Evolutionary conservation across 30 jellyfish, hydroid and myxozoan genomes (phyloP).

Genomic region (Turritopsis rubra): DNA sequence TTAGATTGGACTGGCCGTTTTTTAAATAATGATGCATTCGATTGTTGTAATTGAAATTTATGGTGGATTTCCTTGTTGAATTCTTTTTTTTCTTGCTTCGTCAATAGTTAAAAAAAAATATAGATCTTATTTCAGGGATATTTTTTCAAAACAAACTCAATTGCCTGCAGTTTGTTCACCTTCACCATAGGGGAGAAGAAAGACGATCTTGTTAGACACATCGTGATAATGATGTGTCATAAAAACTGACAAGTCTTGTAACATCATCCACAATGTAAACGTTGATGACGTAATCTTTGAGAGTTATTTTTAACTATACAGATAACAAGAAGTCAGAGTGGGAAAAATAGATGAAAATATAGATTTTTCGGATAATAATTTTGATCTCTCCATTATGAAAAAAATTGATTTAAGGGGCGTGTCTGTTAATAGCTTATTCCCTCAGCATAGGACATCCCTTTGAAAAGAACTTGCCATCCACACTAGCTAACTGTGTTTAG

Average conservation of each 20-base stretch:
- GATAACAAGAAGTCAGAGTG: no score
- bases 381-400: no score
- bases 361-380: no score
- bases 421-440: no score
- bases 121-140: background rate
- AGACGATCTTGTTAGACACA: background rate
- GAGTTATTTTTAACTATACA: background rate
- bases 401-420: no score
- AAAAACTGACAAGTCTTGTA: background rate
- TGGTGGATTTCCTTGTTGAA: background rate
- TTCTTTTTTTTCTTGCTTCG: background rate
- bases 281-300: background rate
- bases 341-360: no score
- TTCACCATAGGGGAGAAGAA: background rate
- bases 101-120: background rate
- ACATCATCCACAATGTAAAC: background rate
- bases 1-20: no score
- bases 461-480: no score
- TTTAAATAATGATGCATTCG: no score
- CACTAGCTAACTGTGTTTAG: no score
- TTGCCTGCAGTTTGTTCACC: background rate
- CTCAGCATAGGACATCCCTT: no score
- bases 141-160: background rate
- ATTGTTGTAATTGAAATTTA: background rate
- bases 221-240: background rate